A percentile compares a stretch with the other conserved stretches of the same genome.
phyloP scores from a whole-genome alignment of 1,140 invertebrate species.

The Trigoniulus corallinus region DNA sequence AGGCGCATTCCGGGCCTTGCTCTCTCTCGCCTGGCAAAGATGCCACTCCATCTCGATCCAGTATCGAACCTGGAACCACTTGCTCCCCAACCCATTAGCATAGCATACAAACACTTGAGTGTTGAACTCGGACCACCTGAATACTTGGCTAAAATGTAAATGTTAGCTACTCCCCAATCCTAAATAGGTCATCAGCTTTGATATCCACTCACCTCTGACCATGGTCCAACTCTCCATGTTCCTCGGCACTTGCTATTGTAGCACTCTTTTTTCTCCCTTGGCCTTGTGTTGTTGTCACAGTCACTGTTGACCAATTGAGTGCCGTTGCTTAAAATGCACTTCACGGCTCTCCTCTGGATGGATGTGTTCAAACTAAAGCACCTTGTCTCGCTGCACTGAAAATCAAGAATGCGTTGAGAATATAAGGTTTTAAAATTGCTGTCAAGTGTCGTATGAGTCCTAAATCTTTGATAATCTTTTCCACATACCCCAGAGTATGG shows the following conservation, averaged over 20 bases:
- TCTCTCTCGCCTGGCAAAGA: too few relatives aligned
- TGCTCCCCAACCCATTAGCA: too few relatives aligned
- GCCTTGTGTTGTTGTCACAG: slow-evolving; percentile 47
- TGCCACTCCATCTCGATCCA: too few relatives aligned
- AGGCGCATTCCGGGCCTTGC: too few relatives aligned
- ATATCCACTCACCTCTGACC: slow-evolving; percentile 54
- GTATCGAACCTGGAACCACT: too few relatives aligned
- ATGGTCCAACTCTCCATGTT: slow-evolving; percentile 64
- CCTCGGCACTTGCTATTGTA: slow-evolving; percentile 60
- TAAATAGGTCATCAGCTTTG: neutral
- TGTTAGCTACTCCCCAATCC: too few relatives aligned
- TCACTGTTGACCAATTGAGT: slow-evolving; percentile 35
- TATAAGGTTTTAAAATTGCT: slow-evolving; percentile 5
- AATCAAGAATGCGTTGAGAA: slow-evolving; percentile 4
- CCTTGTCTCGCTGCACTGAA: slow-evolving; percentile 42
- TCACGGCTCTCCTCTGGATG: slow-evolving; percentile 14
- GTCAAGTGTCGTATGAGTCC: too few relatives aligned
- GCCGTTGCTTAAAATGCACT: slow-evolving; percentile 26
- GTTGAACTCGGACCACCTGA: too few relatives aligned
- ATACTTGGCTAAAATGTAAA: too few relatives aligned
- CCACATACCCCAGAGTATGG: slow-evolving; percentile 43
- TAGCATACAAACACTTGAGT: too few relatives aligned
- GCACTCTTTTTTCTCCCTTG: slow-evolving; percentile 53
- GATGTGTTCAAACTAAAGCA: slow-evolving; percentile 57
- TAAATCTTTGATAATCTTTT: too few relatives aligned